Evolutionary conservation across 2,888 invertebrate species (phyloP).

Genomic region (Agelastica alni): DNA sequence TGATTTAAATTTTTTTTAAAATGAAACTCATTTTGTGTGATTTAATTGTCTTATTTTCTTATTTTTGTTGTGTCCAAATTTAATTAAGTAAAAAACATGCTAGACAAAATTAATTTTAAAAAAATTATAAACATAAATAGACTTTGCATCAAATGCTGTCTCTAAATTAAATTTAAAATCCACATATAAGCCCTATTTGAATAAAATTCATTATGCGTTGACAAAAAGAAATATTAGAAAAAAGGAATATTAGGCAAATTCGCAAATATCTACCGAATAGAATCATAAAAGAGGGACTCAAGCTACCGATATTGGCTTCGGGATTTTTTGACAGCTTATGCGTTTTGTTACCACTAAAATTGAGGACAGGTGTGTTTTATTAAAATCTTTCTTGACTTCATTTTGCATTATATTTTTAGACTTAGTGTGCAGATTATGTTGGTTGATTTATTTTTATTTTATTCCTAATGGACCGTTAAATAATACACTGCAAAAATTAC

Average conservation of each 20-base stretch:
- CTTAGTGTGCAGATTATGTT: constrained; percentile 22
- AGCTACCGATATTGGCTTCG: constrained; percentile 38
- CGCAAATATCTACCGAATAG: constrained; percentile 28
- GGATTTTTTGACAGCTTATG: constrained; percentile 46
- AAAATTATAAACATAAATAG: constrained; percentile 8
- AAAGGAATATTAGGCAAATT: constrained; percentile 14
- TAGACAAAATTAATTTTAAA: too few species aligned
- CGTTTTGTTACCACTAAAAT: constrained; percentile 46
- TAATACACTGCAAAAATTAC: background rate
- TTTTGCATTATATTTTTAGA: constrained; percentile 32
- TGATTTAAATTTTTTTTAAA: too few species aligned
- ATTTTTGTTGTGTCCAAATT: background rate
- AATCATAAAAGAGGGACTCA: constrained; percentile 36
- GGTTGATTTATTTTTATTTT: constrained; percentile 30
- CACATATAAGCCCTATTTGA: constrained; percentile 11
- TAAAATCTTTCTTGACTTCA: constrained; percentile 37
- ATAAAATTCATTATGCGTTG: constrained; percentile 17
- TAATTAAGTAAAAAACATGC: too few species aligned
- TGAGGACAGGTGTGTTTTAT: constrained; percentile 48
- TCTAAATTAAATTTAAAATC: constrained; percentile 15
- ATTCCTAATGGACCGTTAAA: constrained; percentile 21
- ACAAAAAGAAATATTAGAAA: constrained; percentile 13
- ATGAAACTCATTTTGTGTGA: too few species aligned
- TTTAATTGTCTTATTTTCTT: background rate
- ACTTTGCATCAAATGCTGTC: constrained; percentile 1